Evolutionary conservation across 2,113 vertebrate species (phyloP), one percentile per base, ranked within the genome.

Genomic region (Eurypyga helias): DNA sequence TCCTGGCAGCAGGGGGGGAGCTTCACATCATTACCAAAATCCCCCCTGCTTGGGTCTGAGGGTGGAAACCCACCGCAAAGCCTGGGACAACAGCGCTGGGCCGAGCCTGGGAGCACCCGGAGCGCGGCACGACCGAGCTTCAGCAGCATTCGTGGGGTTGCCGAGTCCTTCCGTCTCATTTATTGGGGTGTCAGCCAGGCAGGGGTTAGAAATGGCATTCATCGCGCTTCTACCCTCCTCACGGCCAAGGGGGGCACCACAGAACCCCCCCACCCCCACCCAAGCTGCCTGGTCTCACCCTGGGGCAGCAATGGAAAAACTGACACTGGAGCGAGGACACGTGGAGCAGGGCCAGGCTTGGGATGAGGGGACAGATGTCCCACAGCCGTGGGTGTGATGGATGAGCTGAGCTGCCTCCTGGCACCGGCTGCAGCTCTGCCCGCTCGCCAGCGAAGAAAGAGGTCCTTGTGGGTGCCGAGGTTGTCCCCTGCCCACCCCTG

Each of bases 81-180:
- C 28, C 38, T 1, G n/a, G 70, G n/a, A 5, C 5, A 3, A 9
- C 0, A 3, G 15, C 38, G n/a, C 4, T 75, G 8, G 24, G 19
- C 17, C 0, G 10, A 69, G 41, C 58, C 52, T 25, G 41, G 77
- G 46, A 78, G 31, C 34, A 26, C 18, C 62, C 69, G 0, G 1
- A 72, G 36, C 2, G 0, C 0, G 10, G 60, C 66, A 33, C 4
- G 4, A 48, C 43, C 7, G 61, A 46, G 69, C 66, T 66, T 15
- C 33, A 7, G 76, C 36, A 4, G 60, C 3, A 0, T 4, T 24
- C 6, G 1, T 5, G 5, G 60, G 45, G 46, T 5, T 13, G 9
- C 17, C 0, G n/a, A 55, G 25, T 5, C 21, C 33, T 6, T 28
- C 34, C 1, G 52, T 4, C 15, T 4, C 9, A 2, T 23, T 51